These are phyloP conservation scores for Eira barbara DNA, from an alignment of 2,113 vertebrate species.

Conservation along the genomic window DNA sequence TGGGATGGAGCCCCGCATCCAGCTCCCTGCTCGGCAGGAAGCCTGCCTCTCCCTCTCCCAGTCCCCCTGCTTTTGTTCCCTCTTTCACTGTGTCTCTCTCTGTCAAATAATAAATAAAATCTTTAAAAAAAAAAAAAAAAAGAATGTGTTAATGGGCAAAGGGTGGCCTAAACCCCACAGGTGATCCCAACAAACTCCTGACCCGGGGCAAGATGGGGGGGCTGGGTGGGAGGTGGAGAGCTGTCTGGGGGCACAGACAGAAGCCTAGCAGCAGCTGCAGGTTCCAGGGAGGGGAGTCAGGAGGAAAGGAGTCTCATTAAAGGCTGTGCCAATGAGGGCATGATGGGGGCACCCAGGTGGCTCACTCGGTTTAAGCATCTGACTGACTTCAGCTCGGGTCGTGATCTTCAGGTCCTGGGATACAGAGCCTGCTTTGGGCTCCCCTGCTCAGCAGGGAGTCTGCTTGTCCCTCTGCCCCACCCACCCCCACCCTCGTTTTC, in stretches of 20 bases:
- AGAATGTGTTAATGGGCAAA: neutral
- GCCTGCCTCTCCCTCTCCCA: too few species aligned
- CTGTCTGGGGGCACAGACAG: too few species aligned
- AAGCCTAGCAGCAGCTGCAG: neutral
- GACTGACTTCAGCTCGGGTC: neutral
- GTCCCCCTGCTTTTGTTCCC: too few species aligned
- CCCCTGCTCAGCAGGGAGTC: neutral
- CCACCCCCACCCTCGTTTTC: neutral
- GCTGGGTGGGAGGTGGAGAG: too few species aligned
- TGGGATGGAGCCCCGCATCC: too few species aligned
- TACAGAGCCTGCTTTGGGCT: neutral
- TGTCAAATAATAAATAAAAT: too few species aligned
- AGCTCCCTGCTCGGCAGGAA: too few species aligned
- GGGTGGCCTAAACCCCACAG: neutral
- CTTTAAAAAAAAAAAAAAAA: neutral
- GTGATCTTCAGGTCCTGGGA: neutral
- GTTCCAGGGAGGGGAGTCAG: fast-evolving
- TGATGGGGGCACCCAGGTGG: neutral
- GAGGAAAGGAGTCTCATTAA: neutral
- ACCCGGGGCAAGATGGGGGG: neutral
- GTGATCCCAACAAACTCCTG: neutral
- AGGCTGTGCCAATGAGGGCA: neutral
- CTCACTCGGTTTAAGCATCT: neutral
- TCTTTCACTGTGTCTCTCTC: too few species aligned
- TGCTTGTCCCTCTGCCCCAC: neutral